Evolutionary conservation across 2,888 invertebrate species (phyloP), one percentile per base, ranked within the genome.

Genomic region (Gibbula magus): DNA sequence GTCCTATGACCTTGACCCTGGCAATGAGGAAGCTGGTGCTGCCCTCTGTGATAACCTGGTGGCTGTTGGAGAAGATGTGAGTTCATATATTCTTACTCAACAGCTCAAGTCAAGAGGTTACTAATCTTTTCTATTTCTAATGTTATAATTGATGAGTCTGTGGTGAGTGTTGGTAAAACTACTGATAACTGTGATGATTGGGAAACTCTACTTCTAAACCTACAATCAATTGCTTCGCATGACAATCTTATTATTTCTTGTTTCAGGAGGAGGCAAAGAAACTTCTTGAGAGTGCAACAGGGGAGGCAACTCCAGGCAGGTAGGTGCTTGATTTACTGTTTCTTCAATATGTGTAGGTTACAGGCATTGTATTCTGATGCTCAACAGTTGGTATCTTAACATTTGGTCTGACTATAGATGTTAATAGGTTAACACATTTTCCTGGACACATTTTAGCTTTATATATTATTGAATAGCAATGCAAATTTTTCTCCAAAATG

Each of bases 11-110:
- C 94, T 98, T 1, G 96, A 96, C 93, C 94, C 95, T 16, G 93
- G 93, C 79, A 95, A 95, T 82, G 94, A 94, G 51, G 94, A 95
- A 87, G 96, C 96, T 81, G 96, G 96, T 13, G 94, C 95, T 86
- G 95, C 95, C 85, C 94, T 98, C 67, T 97, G 97, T 93, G 96
- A 96, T 89, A 94, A 95, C 52, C 96, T 97, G 89, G 94, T 95
- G 79, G 94, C 95, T 86, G 91, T 95, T 66, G 95, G 95, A 82
- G 95, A 96, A 85, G 95, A 95, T 91, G 95, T 95, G 91, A 91
- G 90, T 87, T 83, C 51, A 77, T 29, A n/a, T n/a, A n/a, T n/a
- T n/a, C n/a, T n/a, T n/a, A n/a, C n/a, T n/a, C n/a, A 67, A 10
- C n/a, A 18, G 13, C n/a, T 1, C 18, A 16, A 1, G 51, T 67